Evolutionary conservation across 2,888 invertebrate genomes (phyloP).

Genomic region (Spodoptera littoralis): DNA sequence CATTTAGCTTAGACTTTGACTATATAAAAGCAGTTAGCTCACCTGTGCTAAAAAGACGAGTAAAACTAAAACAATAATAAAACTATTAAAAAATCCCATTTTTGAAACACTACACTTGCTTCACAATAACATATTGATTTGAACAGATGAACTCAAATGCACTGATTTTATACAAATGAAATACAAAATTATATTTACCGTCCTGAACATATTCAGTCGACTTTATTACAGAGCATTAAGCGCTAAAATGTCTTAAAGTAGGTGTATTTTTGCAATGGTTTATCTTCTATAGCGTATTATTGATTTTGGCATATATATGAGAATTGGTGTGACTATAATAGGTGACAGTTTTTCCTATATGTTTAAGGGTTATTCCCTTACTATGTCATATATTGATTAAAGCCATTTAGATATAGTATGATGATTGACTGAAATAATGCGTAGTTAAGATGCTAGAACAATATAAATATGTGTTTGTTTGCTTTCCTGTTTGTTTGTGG

Average conservation of each 20-base stretch:
- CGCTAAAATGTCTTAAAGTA: too few relatives aligned
- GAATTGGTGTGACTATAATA: slow-evolving; percentile 10
- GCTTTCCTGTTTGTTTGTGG: too few relatives aligned
- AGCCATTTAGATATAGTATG: too few relatives aligned
- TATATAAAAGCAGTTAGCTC: neutral
- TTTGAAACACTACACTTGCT: slow-evolving; percentile 14
- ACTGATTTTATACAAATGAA: slow-evolving; percentile 32
- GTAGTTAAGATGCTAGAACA: too few relatives aligned
- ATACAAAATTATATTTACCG: neutral
- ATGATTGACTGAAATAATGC: too few relatives aligned
- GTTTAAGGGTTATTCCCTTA: slow-evolving; percentile 19
- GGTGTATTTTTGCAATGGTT: too few relatives aligned
- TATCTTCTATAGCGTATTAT: neutral
- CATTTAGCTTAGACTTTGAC: too few relatives aligned
- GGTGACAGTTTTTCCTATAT: slow-evolving; percentile 20
- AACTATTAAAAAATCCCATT: slow-evolving; percentile 26
- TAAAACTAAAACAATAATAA: slow-evolving; percentile 22
- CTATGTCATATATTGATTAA: too few relatives aligned
- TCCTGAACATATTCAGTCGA: neutral
- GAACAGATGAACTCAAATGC: neutral
- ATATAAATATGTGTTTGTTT: too few relatives aligned
- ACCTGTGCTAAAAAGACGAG: slow-evolving; percentile 30
- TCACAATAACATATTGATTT: slow-evolving; percentile 14
- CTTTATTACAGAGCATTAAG: neutral
- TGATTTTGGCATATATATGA: slow-evolving; percentile 21